Evolutionary conservation across 2,797 vertebrate species (phyloP).

Genomic region (Eremophila alpestris): DNA sequence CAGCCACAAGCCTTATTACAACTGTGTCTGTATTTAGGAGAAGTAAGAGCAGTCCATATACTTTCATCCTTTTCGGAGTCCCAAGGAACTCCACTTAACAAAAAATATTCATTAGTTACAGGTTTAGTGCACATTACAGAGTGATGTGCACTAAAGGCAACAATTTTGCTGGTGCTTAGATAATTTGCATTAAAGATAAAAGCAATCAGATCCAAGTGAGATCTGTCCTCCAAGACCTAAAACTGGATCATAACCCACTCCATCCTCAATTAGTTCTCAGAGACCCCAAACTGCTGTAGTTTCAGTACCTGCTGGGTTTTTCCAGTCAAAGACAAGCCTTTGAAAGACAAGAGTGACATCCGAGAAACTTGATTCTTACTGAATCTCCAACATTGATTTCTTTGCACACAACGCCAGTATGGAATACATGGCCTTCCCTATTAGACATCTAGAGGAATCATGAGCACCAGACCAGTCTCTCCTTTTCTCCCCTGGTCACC

Average conservation of each 20-base stretch:
- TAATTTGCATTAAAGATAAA: background rate
- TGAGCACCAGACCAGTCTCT: background rate
- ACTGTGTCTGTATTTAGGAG: background rate
- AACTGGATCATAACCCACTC: background rate
- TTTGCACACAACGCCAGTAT: background rate
- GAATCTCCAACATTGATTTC: background rate
- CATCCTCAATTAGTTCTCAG: background rate
- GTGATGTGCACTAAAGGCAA: fast-evolving
- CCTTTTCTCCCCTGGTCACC: background rate
- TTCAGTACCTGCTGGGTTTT: background rate
- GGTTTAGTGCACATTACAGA: background rate
- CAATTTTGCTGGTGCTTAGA: background rate
- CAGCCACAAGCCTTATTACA: background rate
- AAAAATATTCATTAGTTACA: background rate
- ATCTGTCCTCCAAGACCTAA: background rate
- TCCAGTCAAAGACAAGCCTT: background rate
- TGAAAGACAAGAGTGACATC: background rate
- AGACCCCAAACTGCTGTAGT: background rate
- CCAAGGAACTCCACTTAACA: background rate
- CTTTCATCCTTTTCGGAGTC: background rate
- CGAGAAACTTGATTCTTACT: background rate
- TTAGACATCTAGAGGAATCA: background rate
- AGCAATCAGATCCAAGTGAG: background rate
- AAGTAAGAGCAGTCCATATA: background rate
- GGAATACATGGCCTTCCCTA: background rate